phyloP scores from a whole-genome alignment of 1,140 invertebrate genomes.

The Elymnias hypermnestra region DNA sequence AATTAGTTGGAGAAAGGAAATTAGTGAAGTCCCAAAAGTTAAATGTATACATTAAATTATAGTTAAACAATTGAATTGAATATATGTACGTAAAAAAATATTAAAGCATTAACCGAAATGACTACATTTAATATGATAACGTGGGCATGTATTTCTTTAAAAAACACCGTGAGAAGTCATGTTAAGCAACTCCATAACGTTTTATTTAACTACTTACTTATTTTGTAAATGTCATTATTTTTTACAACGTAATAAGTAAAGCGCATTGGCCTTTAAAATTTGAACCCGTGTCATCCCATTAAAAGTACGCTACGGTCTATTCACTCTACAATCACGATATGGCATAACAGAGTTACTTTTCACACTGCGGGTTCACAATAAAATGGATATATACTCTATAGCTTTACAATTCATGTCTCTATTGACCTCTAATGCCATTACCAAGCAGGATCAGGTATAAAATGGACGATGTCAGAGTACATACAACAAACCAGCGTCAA shows the following conservation, averaged over 20 bases:
- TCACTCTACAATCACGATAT: constrained; percentile 7
- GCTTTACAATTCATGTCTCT: neutral
- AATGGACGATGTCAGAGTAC: neutral
- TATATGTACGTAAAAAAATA: no score
- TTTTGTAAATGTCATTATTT: constrained; percentile 6
- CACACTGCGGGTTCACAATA: neutral
- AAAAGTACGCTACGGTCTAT: constrained; percentile 5
- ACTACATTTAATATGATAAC: neutral
- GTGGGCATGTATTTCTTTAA: neutral
- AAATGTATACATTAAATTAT: no score
- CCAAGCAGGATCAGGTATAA: neutral
- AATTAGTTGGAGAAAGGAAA: no score
- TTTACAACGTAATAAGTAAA: constrained; percentile 7
- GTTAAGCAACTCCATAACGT: neutral
- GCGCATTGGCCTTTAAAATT: constrained; percentile 4
- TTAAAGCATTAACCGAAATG: no score
- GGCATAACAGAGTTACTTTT: constrained; percentile 2
- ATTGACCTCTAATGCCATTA: neutral
- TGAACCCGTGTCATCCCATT: constrained; percentile 6
- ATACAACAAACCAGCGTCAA: neutral
- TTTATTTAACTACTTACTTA: constrained; percentile 4
- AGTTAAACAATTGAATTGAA: no score
- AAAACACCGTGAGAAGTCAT: constrained; percentile 1
- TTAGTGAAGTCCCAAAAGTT: no score
- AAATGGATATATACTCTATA: neutral